A percentile compares a stretch with the other conserved stretches of the same genome.
These are phyloP conservation scores for Rhamnusium bicolor DNA, from an alignment of 2,888 invertebrate genomes.

Conservation along the genomic window DNA sequence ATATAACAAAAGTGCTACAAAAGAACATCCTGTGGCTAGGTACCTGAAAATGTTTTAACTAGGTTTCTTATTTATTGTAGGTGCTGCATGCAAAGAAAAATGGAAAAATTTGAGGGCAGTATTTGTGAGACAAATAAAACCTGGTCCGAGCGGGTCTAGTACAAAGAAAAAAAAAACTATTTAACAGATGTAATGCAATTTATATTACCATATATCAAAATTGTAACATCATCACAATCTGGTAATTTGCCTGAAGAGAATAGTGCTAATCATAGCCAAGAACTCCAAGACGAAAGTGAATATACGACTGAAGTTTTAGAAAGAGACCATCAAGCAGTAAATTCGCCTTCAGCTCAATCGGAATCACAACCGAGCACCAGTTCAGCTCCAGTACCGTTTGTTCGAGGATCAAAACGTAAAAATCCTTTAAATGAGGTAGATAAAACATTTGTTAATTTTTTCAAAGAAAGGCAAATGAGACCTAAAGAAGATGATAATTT, in stretches of 20 bases:
- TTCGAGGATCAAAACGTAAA: too few relatives aligned
- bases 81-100: too few relatives aligned
- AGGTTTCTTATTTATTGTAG: neutral
- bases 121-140: slow-evolving; percentile 33
- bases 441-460: too few relatives aligned
- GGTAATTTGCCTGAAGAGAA: slow-evolving; percentile 30
- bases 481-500: neutral
- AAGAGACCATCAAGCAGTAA: slow-evolving; percentile 14
- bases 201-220: slow-evolving; percentile 35
- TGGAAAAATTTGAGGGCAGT: too few relatives aligned
- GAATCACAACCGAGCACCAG: neutral
- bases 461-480: neutral
- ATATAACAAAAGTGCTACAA: slow-evolving; percentile 8
- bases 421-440: too few relatives aligned
- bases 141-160: slow-evolving; percentile 28
- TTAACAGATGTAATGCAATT: slow-evolving; percentile 37
- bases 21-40: slow-evolving; percentile 8
- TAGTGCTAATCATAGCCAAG: neutral
- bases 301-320: neutral
- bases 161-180: slow-evolving; percentile 34
- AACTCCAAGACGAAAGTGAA: slow-evolving; percentile 10
- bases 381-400: neutral
- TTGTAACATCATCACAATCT: neutral
- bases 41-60: slow-evolving; percentile 15
- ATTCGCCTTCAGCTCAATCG: neutral